These are phyloP conservation scores for Drosophila atripex DNA, from an alignment of 2,888 invertebrate genomes.

Conservation along the genomic window DNA sequence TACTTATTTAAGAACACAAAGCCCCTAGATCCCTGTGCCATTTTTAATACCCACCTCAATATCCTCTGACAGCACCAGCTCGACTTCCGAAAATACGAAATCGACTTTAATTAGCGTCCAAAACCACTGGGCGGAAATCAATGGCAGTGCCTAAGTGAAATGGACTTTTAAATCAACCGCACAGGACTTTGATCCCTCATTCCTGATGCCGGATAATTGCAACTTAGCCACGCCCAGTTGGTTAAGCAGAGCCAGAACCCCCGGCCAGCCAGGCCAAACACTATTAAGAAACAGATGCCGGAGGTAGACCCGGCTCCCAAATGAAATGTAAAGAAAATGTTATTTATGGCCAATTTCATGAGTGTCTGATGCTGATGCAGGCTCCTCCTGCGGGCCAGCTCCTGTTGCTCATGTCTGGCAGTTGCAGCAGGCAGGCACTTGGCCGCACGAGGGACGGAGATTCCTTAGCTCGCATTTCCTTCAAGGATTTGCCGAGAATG, in stretches of 20 bases:
- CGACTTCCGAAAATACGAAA: constrained; percentile 27
- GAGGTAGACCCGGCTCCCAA: constrained; percentile 53
- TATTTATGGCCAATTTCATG: constrained; percentile 80
- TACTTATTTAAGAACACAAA: background rate
- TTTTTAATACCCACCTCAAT: background rate
- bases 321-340: constrained; percentile 81
- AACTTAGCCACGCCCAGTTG: constrained; percentile 76
- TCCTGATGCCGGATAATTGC: constrained; percentile 67
- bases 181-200: constrained; percentile 38
- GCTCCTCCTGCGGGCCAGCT: constrained; percentile 26
- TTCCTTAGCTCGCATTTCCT: constrained; percentile 5
- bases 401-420: constrained; percentile 54
- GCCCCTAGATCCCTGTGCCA: background rate
- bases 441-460: constrained; percentile 13
- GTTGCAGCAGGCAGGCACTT: constrained; percentile 20
- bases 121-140: constrained; percentile 56
- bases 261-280: constrained; percentile 42
- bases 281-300: constrained; percentile 46
- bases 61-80: background rate
- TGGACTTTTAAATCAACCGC: constrained; percentile 61
- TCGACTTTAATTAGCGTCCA: constrained; percentile 63
- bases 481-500: constrained; percentile 20
- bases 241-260: constrained; percentile 58
- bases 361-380: constrained; percentile 70
- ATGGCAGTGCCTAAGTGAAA: constrained; percentile 55